Percentiles rank a stretch among this genome's conserved stretches.
Evolutionary conservation across 2,797 vertebrate genomes (phyloP).

Genomic region (Enteromius radiatus): DNA sequence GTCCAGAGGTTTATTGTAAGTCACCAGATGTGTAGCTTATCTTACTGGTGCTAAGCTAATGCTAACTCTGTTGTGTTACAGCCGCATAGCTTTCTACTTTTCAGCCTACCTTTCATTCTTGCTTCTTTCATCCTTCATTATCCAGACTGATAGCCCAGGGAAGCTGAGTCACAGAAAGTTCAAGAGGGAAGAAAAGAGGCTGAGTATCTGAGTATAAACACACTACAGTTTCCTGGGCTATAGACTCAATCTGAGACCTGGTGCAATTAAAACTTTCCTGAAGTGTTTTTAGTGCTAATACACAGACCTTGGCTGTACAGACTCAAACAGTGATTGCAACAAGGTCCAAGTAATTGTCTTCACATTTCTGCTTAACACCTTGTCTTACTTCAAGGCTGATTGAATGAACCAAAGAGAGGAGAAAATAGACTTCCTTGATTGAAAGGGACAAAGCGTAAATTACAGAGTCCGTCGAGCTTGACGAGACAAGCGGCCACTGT

Average conservation of each 20-base stretch:
- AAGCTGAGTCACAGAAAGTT: neutral
- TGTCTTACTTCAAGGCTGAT: conserved; percentile 41
- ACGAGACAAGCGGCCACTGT: neutral
- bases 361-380: conserved; percentile 6
- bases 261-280: neutral
- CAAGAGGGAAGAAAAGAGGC: neutral
- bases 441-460: conserved; percentile 42
- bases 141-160: neutral
- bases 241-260: neutral
- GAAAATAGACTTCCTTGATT: conserved; percentile 41
- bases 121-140: neutral
- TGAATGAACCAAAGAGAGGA: conserved; percentile 42
- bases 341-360: conserved; percentile 32
- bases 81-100: neutral
- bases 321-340: conserved; percentile 10
- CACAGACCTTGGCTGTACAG: conserved; percentile 1
- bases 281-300: conserved; percentile 8
- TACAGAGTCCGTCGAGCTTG: conserved; percentile 40
- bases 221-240: neutral
- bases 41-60: neutral
- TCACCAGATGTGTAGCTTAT: conserved; percentile 14
- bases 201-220: neutral
- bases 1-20: neutral
- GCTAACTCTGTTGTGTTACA: neutral
- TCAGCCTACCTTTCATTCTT: neutral